Evolutionary conservation across 2,113 vertebrate genomes (phyloP).

Genomic region (Petromus typicus): DNA sequence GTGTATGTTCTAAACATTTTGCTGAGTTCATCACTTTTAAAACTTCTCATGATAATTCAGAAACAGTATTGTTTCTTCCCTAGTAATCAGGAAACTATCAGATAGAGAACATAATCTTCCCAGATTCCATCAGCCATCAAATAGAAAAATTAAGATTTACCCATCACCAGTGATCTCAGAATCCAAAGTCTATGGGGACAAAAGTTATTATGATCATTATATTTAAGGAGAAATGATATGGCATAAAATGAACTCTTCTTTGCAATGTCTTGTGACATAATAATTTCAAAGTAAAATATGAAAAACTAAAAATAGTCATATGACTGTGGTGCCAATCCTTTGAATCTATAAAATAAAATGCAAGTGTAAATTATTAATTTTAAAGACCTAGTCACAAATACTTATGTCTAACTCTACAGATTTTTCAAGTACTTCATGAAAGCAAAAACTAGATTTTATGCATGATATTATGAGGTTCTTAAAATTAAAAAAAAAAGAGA

Average conservation of each 20-base stretch:
- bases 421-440: constrained; percentile 28
- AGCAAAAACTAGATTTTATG: background rate
- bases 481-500: background rate
- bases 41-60: background rate
- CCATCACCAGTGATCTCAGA: background rate
- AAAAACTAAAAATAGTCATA: background rate
- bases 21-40: background rate
- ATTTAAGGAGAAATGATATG: background rate
- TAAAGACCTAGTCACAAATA: background rate
- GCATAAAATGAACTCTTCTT: constrained; percentile 19
- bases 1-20: background rate
- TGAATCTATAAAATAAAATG: background rate
- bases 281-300: constrained; percentile 55
- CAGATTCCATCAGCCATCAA: background rate
- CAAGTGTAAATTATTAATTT: background rate
- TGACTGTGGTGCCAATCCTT: background rate
- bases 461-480: background rate
- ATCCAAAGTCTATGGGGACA: background rate
- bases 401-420: background rate
- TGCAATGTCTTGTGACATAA: background rate
- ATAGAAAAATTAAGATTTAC: background rate
- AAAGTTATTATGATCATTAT: background rate
- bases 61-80: background rate
- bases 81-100: background rate
- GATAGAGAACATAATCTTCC: background rate